Evolutionary conservation across 92 coral and sea anemone species (phyloP), one percentile per base, ranked within the genome.

Genomic region (Meandrina meandrites): DNA sequence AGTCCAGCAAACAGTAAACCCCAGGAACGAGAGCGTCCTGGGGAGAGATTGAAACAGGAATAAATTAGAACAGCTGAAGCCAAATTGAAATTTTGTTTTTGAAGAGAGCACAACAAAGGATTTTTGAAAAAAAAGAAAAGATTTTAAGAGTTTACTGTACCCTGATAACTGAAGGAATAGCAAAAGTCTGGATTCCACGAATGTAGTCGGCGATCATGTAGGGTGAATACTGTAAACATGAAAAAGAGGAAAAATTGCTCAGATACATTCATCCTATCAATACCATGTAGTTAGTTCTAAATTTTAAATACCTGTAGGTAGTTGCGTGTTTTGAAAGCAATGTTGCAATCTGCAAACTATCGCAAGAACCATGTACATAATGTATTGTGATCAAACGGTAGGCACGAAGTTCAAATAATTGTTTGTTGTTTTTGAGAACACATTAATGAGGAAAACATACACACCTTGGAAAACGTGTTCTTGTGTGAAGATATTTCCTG

Each of bases 401-500:
- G 68, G 9, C n/a, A 60, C 11, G 68, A 12, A 22, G 30, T 14
- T 24, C 31, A 18, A 4, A 58, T n/a, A 58, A 24, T 60, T 27
- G 27, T 18, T 60, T 24, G 30, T 19, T n/a, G n/a, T n/a, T n/a
- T n/a, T n/a, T n/a, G n/a, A n/a, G n/a, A n/a, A n/a, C n/a, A n/a
- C n/a, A n/a, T n/a, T n/a, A n/a, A n/a, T n/a, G 35, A 56, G 30
- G 37, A n/a, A 30, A 34, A 10, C 35, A 27, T 16, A 68, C 30
- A 36, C 67, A 94, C 98, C 98, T 94, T 94, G 56, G 98, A 94
- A 53, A 97, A 73, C 0, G 95, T 68, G 51, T 78, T 80, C 83
- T 97, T 97, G 69, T 95, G 99, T 34, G 94, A 75, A 7, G 98
- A 90, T 36, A 97, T 87, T 85, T 97, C 98, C 53, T 92, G 97